Conservation (phyloP, 2,888 invertebrate genomes). For the Periphyllus acericola region DNA sequence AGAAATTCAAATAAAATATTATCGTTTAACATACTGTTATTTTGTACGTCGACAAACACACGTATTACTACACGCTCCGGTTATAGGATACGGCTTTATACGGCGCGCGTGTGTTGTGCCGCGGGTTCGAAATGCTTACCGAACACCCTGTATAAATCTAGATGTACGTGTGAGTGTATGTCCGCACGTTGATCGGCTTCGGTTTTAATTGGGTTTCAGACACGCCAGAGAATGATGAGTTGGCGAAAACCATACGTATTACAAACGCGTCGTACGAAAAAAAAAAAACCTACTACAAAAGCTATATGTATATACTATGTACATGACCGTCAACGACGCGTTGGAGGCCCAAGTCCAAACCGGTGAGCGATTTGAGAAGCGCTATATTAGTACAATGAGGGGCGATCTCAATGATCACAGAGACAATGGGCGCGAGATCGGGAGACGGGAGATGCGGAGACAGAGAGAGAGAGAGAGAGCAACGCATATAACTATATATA, state of each 20-base stretch:
- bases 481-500: not conserved
- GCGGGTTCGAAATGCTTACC: no score
- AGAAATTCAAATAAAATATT: no score
- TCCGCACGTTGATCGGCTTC: not conserved
- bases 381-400: constrained; percentile 24
- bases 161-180: no score
- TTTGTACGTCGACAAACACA: no score
- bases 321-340: constrained; percentile 36
- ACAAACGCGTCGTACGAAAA: constrained; percentile 21
- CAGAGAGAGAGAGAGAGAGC: not conserved
- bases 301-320: not conserved
- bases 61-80: no score
- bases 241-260: constrained; percentile 22
- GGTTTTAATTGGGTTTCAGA: constrained; percentile 41
- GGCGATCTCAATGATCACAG: constrained; percentile 57
- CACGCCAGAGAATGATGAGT: constrained; percentile 38
- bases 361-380: constrained; percentile 14
- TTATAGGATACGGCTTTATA: no score
- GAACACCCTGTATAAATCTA: not conserved
- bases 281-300: constrained; percentile 15
- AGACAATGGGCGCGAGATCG: constrained; percentile 33
- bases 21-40: no score
- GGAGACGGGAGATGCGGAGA: not conserved
- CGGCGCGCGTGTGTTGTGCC: not conserved
- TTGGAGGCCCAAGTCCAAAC: constrained; percentile 39